Evolutionary conservation across 2,888 invertebrate species (phyloP).

Genomic region (Apamea anceps): DNA sequence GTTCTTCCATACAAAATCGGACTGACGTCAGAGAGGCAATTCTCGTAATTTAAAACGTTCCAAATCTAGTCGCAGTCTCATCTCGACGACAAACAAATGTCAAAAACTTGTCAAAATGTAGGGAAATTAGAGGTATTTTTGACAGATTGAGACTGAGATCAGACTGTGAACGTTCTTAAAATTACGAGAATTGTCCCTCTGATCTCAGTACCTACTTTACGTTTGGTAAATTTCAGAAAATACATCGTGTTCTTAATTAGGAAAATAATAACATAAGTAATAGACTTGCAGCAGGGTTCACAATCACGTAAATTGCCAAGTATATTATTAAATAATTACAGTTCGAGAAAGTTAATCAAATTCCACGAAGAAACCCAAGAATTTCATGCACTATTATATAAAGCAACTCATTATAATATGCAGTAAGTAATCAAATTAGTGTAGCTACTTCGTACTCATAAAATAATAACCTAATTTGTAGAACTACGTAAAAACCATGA

Average conservation of each 20-base stretch:
- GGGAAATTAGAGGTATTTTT: no score
- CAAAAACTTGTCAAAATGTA: no score
- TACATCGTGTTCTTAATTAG: not conserved
- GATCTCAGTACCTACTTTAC: not conserved
- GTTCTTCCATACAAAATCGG: no score
- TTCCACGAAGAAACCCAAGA: not conserved
- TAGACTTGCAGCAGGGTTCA: not conserved
- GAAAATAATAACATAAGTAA: not conserved
- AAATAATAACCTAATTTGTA: constrained; percentile 8
- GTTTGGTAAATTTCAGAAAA: no score
- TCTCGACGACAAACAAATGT: no score
- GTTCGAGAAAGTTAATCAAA: constrained; percentile 16
- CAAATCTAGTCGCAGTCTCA: no score
- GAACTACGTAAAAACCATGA: not conserved
- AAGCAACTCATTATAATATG: constrained; percentile 8
- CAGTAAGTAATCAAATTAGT: constrained; percentile 19
- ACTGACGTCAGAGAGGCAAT: no score
- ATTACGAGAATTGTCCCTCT: no score
- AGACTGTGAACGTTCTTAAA: no score
- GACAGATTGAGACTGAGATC: no score
- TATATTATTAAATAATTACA: constrained; percentile 12
- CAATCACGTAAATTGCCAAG: constrained; percentile 5
- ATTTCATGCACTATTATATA: constrained; percentile 17
- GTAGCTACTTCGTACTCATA: not conserved
- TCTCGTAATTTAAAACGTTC: no score